Evolutionary conservation across 2,888 invertebrate species (phyloP).

Genomic region (Noctua comes): DNA sequence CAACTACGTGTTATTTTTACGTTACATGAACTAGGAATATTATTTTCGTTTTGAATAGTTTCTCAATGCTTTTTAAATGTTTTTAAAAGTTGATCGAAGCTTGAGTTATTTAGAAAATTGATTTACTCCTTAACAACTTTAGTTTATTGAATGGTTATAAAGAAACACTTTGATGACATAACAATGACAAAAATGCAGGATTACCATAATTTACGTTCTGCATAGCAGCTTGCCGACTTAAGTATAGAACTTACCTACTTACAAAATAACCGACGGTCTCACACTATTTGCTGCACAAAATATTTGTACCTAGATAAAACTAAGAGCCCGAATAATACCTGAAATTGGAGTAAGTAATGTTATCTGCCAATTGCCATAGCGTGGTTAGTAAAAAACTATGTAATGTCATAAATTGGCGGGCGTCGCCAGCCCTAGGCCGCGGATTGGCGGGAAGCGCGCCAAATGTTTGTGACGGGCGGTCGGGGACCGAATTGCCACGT

Average conservation of each 20-base stretch:
- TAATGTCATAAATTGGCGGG: slow-evolving; percentile 36
- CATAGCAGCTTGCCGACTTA: neutral
- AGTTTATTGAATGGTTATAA: neutral
- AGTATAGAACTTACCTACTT: no score
- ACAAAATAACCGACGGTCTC: neutral
- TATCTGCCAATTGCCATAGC: slow-evolving; percentile 18
- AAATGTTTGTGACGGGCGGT: slow-evolving; percentile 83
- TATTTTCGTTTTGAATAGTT: neutral
- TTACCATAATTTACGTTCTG: neutral
- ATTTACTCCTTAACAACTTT: neutral
- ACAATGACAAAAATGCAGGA: neutral
- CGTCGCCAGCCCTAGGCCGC: slow-evolving; percentile 70
- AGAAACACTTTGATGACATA: neutral
- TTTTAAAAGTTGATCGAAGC: neutral
- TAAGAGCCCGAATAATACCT: neutral
- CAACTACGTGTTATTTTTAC: slow-evolving; percentile 5
- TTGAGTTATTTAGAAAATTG: neutral
- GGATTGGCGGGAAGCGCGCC: slow-evolving; percentile 79
- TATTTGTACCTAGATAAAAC: slow-evolving; percentile 9
- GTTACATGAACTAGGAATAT: neutral
- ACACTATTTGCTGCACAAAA: neutral
- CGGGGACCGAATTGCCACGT: slow-evolving; percentile 75
- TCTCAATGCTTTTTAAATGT: neutral
- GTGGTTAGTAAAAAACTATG: slow-evolving; percentile 31
- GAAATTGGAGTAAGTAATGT: slow-evolving; percentile 29